Percentiles rank a stretch among this genome's conserved stretches.
Conservation (phyloP, 2,113 vertebrate species). For the Empidonax traillii region DNA sequence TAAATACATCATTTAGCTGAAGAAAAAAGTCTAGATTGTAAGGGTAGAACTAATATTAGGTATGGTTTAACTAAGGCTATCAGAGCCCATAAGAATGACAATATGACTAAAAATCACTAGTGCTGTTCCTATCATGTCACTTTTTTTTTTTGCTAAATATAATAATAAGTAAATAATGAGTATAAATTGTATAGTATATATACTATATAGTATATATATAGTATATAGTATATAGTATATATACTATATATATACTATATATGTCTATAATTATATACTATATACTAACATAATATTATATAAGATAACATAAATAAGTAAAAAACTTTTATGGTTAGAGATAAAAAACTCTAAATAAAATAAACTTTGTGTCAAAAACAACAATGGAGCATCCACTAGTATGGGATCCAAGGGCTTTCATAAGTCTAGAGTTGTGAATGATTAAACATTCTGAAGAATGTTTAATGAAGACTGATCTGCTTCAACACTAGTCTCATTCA, state of each 20-base stretch:
- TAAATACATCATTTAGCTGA: neutral
- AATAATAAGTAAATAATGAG: too few species aligned
- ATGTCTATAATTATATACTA: too few species aligned
- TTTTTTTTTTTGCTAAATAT: neutral
- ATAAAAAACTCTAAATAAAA: neutral
- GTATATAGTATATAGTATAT: too few species aligned
- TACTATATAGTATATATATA: too few species aligned
- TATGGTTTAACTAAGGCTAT: neutral
- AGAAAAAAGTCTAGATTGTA: neutral
- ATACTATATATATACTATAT: too few species aligned
- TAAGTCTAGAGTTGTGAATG: neutral
- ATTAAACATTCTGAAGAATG: neutral
- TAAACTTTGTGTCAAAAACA: neutral
- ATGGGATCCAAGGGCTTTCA: neutral
- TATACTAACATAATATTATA: too few species aligned
- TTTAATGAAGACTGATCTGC: neutral
- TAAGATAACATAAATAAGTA: neutral
- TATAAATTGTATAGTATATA: too few species aligned
- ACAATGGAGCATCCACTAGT: neutral
- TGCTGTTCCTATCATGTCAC: neutral
- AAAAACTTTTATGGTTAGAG: neutral
- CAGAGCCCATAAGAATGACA: neutral
- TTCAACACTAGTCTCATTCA: neutral
- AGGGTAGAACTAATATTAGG: neutral
- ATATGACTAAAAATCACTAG: neutral